Base-by-base conservation (phyloP, 2,888 invertebrate species). In the Operophtera brumata region DNA sequence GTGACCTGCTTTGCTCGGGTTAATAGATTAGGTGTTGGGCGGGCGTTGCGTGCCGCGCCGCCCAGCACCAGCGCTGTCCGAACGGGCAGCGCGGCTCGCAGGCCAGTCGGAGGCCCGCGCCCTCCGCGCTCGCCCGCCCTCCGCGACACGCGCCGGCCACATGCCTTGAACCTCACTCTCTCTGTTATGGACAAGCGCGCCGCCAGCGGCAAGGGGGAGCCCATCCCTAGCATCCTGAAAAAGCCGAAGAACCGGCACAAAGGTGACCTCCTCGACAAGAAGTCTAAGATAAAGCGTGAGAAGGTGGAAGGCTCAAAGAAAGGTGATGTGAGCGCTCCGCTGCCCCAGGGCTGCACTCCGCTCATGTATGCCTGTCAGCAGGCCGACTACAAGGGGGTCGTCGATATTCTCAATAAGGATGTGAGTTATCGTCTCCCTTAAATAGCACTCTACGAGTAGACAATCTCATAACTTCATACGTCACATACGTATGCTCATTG, bases 281-380 rank as follows among this genome's bases (percentile, higher is more conserved):
- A 87, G 63, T 75, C 84, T 39, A 90, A 90, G 74, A 84, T 89
- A 65, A 87, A 85, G 66, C 81, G 83, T 9, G 89, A 89, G 71
- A 87, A 83, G 74, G 80, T 78, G 72, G 84, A 80, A 65, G 77
- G 76, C 45, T 65, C 78, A 11, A 84, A 78, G 69, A 84, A 78
- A 66, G 68, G 68, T 43, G 84, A 84, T 82, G 86, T 79, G 72
- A 82, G 70, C 72, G 73, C 82, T 52, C 82, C 86, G 69, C 82
- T 93, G 69, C 90, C 90, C 66, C 91, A 91, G 74, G 95, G 96
- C 73, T 96, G 96, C 82, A 95, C 96, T 63, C 93, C 94, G 69
- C 93, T 97, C 76, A 97, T 97, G 96, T 96, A 96, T 89, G 96
- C 96, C 72, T 96, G 96, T 79, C 97, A 97, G 85, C 96, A 96